phyloP scores from a whole-genome alignment of 2,888 invertebrate genomes.

The Neoaliturus tenellus region DNA sequence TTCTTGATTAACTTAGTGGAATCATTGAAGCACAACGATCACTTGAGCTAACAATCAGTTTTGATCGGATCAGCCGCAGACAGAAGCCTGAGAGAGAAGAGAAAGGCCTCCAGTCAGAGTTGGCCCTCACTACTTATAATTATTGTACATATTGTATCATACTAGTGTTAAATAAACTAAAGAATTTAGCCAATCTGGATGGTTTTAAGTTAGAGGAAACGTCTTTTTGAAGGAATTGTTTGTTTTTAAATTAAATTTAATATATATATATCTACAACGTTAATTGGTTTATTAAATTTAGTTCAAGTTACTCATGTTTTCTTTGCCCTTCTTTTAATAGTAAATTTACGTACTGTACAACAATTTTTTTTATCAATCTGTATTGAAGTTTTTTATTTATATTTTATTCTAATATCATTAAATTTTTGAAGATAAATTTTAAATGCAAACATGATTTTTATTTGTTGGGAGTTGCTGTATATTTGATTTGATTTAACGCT shows the following conservation, averaged over 20 bases:
- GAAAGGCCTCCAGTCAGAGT: slow-evolving; percentile 33
- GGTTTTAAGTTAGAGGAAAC: slow-evolving; percentile 8
- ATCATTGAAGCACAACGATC: slow-evolving; percentile 26
- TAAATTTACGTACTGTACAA: too few relatives aligned
- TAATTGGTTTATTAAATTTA: too few relatives aligned
- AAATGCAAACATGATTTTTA: too few relatives aligned
- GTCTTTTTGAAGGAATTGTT: slow-evolving; percentile 1
- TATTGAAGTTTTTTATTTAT: too few relatives aligned
- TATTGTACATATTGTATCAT: slow-evolving; percentile 52
- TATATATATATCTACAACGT: too few relatives aligned
- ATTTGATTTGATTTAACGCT: too few relatives aligned
- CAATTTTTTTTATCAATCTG: too few relatives aligned
- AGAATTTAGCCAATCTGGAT: slow-evolving; percentile 31
- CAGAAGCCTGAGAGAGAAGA: slow-evolving; percentile 48
- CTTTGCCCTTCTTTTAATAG: too few relatives aligned
- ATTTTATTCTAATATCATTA: too few relatives aligned
- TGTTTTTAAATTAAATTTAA: background rate
- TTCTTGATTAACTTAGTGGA: background rate
- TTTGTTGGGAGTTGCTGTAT: too few relatives aligned
- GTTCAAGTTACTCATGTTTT: too few relatives aligned
- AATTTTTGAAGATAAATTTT: too few relatives aligned
- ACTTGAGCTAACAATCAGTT: background rate
- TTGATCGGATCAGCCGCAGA: slow-evolving; percentile 23
- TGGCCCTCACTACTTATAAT: slow-evolving; percentile 41
- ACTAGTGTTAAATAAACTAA: slow-evolving; percentile 31